Evolutionary conservation across 2,113 vertebrate genomes (phyloP).

Genomic region (Plecturocebus donacophilus): DNA sequence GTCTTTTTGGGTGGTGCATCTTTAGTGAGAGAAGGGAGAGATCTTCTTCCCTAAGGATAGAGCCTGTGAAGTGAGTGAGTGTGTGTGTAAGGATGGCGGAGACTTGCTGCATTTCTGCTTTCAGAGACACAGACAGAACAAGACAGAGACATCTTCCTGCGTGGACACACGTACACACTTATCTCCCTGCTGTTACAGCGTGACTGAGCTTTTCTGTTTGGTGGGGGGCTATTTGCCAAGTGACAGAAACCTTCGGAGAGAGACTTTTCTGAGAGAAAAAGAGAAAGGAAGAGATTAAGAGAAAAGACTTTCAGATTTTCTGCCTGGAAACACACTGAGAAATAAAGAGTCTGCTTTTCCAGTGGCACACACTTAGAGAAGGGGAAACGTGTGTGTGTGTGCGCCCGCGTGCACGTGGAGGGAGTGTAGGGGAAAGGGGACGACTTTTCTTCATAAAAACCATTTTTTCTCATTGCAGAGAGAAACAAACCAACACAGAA

Average conservation of each 20-base stretch:
- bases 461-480: neutral
- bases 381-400: neutral
- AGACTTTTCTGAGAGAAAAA: neutral
- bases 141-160: neutral
- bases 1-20: neutral
- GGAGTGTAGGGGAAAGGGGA: no score
- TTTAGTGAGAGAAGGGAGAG: no score
- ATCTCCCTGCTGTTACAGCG: neutral
- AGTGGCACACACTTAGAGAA: neutral
- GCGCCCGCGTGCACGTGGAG: no score
- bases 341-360: neutral
- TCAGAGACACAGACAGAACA: neutral
- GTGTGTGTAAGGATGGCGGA: neutral
- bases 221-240: neutral
- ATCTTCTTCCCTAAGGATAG: neutral
- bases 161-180: rapidly evolving
- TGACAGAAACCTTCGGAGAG: neutral
- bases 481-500: neutral
- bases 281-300: neutral
- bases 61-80: no score
- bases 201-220: neutral
- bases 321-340: neutral
- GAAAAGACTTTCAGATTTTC: neutral
- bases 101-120: neutral
- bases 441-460: neutral